phyloP scores from a whole-genome alignment of 2,797 vertebrate genomes.

The Gadopsis bispinosus region DNA sequence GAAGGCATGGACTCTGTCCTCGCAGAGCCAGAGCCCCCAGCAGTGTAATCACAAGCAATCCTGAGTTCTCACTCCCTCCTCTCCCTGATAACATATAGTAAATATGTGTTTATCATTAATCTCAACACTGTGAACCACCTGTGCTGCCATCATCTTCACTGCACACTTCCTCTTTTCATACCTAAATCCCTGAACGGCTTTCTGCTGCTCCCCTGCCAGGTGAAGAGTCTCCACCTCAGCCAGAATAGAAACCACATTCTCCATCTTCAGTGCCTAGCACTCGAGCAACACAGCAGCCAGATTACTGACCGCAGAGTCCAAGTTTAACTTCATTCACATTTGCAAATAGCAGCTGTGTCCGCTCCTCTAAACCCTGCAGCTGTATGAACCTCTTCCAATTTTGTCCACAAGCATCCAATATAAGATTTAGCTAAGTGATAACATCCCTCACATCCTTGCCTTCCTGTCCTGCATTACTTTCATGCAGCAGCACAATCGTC shows the following conservation, averaged over 20 bases:
- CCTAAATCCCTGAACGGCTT: constrained; percentile 20
- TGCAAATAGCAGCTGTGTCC: constrained; percentile 69
- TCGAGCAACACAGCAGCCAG: constrained; percentile 42
- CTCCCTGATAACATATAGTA: constrained; percentile 31
- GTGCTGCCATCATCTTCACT: not conserved
- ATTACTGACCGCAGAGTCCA: constrained; percentile 68
- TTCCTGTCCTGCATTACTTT: constrained; percentile 31
- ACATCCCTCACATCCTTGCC: constrained; percentile 41
- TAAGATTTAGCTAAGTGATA: constrained; percentile 54
- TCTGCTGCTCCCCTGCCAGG: constrained; percentile 39
- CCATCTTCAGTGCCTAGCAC: constrained; percentile 45
- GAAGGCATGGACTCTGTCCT: too few relatives aligned
- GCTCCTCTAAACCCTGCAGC: constrained; percentile 69
- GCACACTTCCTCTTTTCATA: constrained; percentile 5
- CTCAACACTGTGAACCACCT: constrained; percentile 28
- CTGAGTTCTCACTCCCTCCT: constrained; percentile 36
- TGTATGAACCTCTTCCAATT: constrained; percentile 68
- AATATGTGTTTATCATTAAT: constrained; percentile 47
- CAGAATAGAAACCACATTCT: constrained; percentile 44
- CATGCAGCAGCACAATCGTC: not conserved
- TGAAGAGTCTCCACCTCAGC: constrained; percentile 41
- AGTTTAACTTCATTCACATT: constrained; percentile 70
- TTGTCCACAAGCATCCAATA: constrained; percentile 55
- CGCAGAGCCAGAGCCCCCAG: not conserved
- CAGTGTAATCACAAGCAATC: constrained; percentile 41